Base-by-base conservation (phyloP, 2,888 invertebrate genomes). In the Teinopalpus imperialis region DNA sequence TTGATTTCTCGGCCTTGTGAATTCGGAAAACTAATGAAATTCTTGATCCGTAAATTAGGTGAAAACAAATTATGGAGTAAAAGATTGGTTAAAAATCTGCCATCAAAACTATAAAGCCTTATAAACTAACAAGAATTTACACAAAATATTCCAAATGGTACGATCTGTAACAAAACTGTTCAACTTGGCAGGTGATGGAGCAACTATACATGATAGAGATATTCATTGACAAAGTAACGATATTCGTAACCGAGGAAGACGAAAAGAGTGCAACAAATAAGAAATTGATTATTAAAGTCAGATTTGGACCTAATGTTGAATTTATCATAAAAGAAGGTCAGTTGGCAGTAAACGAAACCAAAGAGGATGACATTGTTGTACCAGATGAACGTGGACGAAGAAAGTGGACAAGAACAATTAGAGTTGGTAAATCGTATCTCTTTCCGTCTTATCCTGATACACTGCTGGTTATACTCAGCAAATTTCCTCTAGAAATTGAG, bases 151-250 rank as follows among this genome's bases (percentile, higher is more conserved):
- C 5, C 14, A 27, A 36, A 21, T 10, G 5, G 6, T 18, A 21
- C 2, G 63, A 74, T 81, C 74, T 81, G 71, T 82, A 68, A 69
- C 59, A 48, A 71, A 72, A 65, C 56, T 69, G 63, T 83, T 82
- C 68, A 71, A 74, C 68, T 81, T 74, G 59, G 63, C 87, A 88
- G 87, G 77, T 85, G 74, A 89, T 89, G 85, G 89, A 90, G 76
- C 88, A 89, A 80, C 71, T 91, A 63, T 91, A 88, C 77, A 66
- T 91, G 70, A 53, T 91, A 57, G 91, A 91, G 72, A 82, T 90
- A 68, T 81, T 90, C 60, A 70, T 91, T 59, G 87, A 90, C 67
- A 87, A 83, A 72, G 83, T 91, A 51, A 74, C 74, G 44, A 63
- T 90, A 72, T 76, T 74, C 62, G 56, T 65, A 53, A 46, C 63